Base-by-base conservation (phyloP, 1,140 invertebrate species). In the Tetragnatha versicolor region DNA sequence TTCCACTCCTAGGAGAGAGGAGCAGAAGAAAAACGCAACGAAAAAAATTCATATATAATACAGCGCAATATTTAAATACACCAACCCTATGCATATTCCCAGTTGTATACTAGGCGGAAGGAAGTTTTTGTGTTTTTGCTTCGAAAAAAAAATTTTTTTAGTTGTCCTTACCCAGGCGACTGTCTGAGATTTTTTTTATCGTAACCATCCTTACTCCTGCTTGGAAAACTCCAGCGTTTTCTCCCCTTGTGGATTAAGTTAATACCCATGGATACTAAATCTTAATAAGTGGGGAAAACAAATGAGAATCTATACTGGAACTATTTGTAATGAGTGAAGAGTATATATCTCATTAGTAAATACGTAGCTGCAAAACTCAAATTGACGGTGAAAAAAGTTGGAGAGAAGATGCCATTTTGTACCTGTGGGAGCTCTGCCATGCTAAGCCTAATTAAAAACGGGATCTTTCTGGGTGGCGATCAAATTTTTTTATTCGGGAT, bases 361-460 rank as follows among this genome's bases (percentile, higher is more conserved):
- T 47, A 51, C 65, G 17, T 22, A 14, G 29, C 14, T 22, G 29
- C 25, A 51, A 27, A 68, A 68, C 20, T 33, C 17, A 20, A 22
- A 5, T 31, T 35, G 17, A 20, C 3, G 51, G 37, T 20, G 17
- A 5, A 0, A n/a, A 29, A 29, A 42, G 39, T 42, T 42, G 29
- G 17, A 33, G 25, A 31, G 20, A 22, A 31, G 20, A 22, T 51
- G 25, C 1, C 25, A 49, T 49, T 68, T 49, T 42, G 6, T 12
- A 9, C 39, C 7, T 42, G n/a, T 10, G 14, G 35, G 20, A 63
- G 20, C 22, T 39, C 20, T 9, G 42, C 7, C n/a, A 2, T 49
- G 10, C 42, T 70, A 70, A 55, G 22, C 68, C 68, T 70, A 70
- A 70, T 70, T 70, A 70, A 70, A 70, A 70, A 70, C 49, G 7